Evolutionary conservation across 2,888 invertebrate genomes (phyloP).

Genomic region (Acronicta alni): DNA sequence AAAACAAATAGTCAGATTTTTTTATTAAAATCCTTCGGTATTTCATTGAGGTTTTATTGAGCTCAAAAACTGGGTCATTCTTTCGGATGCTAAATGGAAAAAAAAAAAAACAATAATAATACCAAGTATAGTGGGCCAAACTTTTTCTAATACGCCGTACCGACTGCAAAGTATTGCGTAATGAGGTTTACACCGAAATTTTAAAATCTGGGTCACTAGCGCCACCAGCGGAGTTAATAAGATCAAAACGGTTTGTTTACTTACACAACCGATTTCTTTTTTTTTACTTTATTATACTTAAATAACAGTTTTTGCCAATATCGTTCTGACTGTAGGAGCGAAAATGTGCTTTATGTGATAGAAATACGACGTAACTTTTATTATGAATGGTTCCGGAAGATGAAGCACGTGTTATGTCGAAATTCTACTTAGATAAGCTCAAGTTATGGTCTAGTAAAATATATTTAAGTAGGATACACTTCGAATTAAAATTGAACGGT

Average conservation of each 20-base stretch:
- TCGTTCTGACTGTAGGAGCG: constrained; percentile 12
- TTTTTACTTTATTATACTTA: constrained; percentile 42
- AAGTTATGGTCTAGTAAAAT: constrained; percentile 6
- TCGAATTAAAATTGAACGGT: neutral
- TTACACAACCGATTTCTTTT: constrained; percentile 67
- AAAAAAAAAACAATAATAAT: constrained; percentile 25
- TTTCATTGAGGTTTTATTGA: neutral
- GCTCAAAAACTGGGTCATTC: constrained; percentile 23
- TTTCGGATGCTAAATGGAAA: constrained; percentile 20
- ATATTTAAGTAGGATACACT: neutral
- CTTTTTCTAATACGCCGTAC: constrained; percentile 34
- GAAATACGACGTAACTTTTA: constrained; percentile 3
- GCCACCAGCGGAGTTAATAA: constrained; percentile 57
- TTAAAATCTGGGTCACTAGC: constrained; percentile 64
- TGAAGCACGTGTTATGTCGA: constrained; percentile 10
- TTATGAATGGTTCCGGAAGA: constrained; percentile 5
- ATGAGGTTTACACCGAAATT: constrained; percentile 58
- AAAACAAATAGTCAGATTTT: neutral
- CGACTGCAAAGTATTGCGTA: constrained; percentile 58
- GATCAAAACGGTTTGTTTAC: constrained; percentile 65
- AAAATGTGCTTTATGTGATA: constrained; percentile 16
- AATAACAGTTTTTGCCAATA: constrained; percentile 52
- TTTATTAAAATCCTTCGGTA: neutral
- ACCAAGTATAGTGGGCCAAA: constrained; percentile 5
- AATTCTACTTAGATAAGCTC: constrained; percentile 19